Evolutionary conservation across 2,888 invertebrate species (phyloP).

Genomic region (Elaeidobius kamerunicus): DNA sequence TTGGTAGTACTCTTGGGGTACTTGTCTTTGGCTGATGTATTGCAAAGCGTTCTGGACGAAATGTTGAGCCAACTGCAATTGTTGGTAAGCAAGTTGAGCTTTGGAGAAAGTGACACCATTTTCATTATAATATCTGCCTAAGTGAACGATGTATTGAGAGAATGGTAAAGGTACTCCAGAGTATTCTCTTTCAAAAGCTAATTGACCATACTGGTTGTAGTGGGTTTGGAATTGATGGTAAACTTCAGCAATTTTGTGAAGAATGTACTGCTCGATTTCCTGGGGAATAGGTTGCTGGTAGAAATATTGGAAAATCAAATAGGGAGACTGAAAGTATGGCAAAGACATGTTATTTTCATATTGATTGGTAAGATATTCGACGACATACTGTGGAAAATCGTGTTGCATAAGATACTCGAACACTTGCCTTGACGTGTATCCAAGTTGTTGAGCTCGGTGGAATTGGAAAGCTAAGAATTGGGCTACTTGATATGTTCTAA

Average conservation of each 20-base stretch:
- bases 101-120: no score
- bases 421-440: constrained; percentile 17
- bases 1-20: constrained; percentile 9
- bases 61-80: constrained; percentile 11
- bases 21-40: neutral
- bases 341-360: constrained; percentile 13
- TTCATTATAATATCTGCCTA: constrained; percentile 10
- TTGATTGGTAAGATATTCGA: constrained; percentile 17
- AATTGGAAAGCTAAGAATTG: constrained; percentile 21
- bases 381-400: constrained; percentile 19
- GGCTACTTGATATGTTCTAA: constrained; percentile 12
- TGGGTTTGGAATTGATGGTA: constrained; percentile 15
- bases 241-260: constrained; percentile 12
- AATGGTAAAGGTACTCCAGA: constrained; percentile 11
- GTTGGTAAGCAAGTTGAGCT: constrained; percentile 5
- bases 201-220: constrained; percentile 5
- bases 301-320: constrained; percentile 18
- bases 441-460: constrained; percentile 16
- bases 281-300: constrained; percentile 12
- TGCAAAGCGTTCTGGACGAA: constrained; percentile 17
- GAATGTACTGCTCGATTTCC: constrained; percentile 16
- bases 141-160: constrained; percentile 13
- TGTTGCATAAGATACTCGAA: constrained; percentile 6
- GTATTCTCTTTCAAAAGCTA: constrained; percentile 8
- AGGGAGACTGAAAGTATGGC: constrained; percentile 22